Base-by-base conservation (phyloP, 2,113 vertebrate genomes). In the Poeciliopsis turrubarensis region DNA sequence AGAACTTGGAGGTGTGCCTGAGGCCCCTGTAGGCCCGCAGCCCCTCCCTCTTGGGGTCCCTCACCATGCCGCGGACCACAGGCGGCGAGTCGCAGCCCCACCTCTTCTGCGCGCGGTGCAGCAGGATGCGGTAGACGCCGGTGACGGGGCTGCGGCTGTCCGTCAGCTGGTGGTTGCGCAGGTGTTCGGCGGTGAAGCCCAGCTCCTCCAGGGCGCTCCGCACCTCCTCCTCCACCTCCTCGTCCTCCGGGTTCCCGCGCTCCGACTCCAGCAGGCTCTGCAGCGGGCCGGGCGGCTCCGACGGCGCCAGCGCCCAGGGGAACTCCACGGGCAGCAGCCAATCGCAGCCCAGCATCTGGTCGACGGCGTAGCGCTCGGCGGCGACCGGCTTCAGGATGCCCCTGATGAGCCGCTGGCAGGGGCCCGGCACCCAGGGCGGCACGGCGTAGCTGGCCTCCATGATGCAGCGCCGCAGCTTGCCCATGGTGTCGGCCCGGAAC, bases 401-500 rank as follows among this genome's bases (percentile, higher is more conserved):
- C 31, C 72, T 94, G 83, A 99, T 96, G 75, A 99, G 94, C 60
- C 93, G 93, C 89, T 96, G 95, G 90, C 98, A 99, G 41, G 95
- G 93, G 34, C 94, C 95, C 0, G 97, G 96, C 62, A 99, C 94
- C 68, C 94, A 94, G 0, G 93, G 86, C 0, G 97, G 97, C 66
- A 97, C 37, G 0, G 80, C 75, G 68, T 95, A 99, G 0, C 73
- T 61, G 0, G 95, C 95, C 8, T 95, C 94, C 0, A 97, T 93
- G 87, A 99, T 94, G 90, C 94, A 93, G 86, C 92, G 95, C 65
- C 97, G 95, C 66, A 99, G 93, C 81, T 96, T 97, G 78, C 95
- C 95, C 86, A 98, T 95, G 0, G 96, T 99, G 8, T 98, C 97
- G 0, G 97, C 97, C 0, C 95, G 95, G 83, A 99, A 99, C 0